Evolutionary conservation across 2,888 invertebrate genomes (phyloP), one percentile per base, ranked within the genome.

Genomic region (Anoplius nigerrimus): DNA sequence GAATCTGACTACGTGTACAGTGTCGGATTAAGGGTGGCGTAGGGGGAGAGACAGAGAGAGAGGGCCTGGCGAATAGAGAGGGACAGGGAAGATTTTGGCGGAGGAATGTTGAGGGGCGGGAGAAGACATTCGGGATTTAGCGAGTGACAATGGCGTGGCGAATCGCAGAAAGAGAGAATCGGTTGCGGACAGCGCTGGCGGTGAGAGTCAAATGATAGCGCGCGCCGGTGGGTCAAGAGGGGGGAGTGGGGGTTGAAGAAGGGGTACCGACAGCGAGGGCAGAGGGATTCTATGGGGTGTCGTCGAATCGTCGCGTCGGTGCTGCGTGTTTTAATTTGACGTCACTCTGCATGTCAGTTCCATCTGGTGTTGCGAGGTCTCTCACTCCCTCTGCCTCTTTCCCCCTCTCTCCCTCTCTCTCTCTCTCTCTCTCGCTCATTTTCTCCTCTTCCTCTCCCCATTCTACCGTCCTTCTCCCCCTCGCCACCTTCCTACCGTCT

Each of bases 271-370:
- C 48, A 34, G 59, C 46, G 63, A 52, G 60, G 27, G 43, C 22
- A 24, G 57, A 27, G 55, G 34, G 77, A 73, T 73, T 77, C 69
- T 80, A 75, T 75, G 78, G 80, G 79, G 79, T 83, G 84, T 86
- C 83, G 82, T 81, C 82, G 84, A 86, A 85, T 86, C 85, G 82
- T 85, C 84, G 86, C 84, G 84, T 84, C 81, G 81, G 78, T 82
- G 81, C 84, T 75, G 82, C 80, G 85, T 85, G 86, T 87, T 87
- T 87, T 87, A 86, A 87, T 86, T 87, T 86, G 85, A 86, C 85
- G 87, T 86, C 87, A 85, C 85, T 87, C 87, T 83, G 82, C 82
- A 78, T 82, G 87, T 86, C 87, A 86, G 84, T 84, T 84, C 84
- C 87, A 87, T 86, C 85, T 86, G 87, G 84, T 83, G 85, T 85